Base-by-base conservation (phyloP, 2,797 vertebrate genomes). In the Propithecus deckenii region DNA sequence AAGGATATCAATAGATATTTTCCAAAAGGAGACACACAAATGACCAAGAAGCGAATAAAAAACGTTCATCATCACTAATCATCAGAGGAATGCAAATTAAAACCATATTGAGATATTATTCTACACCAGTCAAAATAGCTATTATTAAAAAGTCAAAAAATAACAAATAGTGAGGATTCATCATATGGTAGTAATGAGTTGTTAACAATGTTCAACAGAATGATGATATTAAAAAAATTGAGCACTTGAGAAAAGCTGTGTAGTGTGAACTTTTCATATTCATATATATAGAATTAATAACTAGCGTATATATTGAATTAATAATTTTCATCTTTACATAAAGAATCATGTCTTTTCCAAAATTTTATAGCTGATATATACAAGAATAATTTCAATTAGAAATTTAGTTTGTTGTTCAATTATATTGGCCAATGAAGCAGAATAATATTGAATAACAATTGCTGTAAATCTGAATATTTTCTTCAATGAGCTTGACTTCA, bases 401-500 rank as follows among this genome's bases (percentile, higher is more conserved):
- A 69, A 7, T 41, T 48, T 86, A 48, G 1, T 6, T 23, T 75
- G 81, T 59, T 71, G 3, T 80, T 86, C 52, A 84, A 63, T 89
- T 92, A 79, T 43, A 86, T 23, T 86, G 30, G 15, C 5, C 63
- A 83, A 83, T 59, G 48, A 61, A 85, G 18, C n/a, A 90, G 15
- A 95, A 10, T 22, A 22, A 75, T 43, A 63, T 75, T 84, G 35
- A 23, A 46, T 90, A 65, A 95, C 3, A 83, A 67, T 28, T 46
- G n/a, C 17, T 65, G 6, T 63, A 86, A 86, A 86, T 75, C 1
- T 92, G 75, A 97, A 63, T 83, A 74, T 96, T 96, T 96, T 84
- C 65, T 78, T 95, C 72, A 63, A 20, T 74, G 91, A 90, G 25
- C 22, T 72, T 86, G 97, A 76, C 63, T 97, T 96, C 0, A 20